Base-by-base conservation (phyloP, 2,113 vertebrate genomes). In the Phalacrocorax aristotelis region DNA sequence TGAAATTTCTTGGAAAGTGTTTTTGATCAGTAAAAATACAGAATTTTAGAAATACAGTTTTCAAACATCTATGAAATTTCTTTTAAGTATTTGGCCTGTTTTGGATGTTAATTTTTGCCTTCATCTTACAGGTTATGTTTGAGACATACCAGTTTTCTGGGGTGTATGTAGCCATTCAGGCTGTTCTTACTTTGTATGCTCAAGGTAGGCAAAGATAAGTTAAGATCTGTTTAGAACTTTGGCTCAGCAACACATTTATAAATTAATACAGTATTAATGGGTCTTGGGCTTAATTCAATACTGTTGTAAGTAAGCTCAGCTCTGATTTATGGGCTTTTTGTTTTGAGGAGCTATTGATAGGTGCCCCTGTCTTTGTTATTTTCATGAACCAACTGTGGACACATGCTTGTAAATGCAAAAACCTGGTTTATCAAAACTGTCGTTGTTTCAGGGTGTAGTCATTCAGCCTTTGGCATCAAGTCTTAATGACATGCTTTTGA, bases 151-250 rank as follows among this genome's bases (percentile, higher is more conserved):
- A 99, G 97, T 99, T 99, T 98, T 98, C 98, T 95, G 99, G 99
- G 38, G 99, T 99, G 55, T 99, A 99, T 95, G 99, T 99, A 94
- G 99, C 99, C 80, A 99, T 99, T 97, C 99, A 99, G 97, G 99
- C 99, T 88, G 99, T 99, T 95, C 98, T 99, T 94, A 99, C 99
- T 75, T 98, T 99, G 48, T 99, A 99, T 94, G 99, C 99, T 92
- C 99, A 99, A 99, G 99, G 99, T 99, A 98, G 85, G 98, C 97
- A 77, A 96, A 90, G 42, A 51, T 40, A 65, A 91, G 34, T 36
- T 65, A 29, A 82, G 38, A 77, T 66, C 42, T 54, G 5, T 88
- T 72, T 5, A 38, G 38, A 38, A 38, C 38, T 38, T 38, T 38
- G 38, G 38, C 38, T 38, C 10, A 38, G 38, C 38, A 38, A 38